Base-by-base conservation (phyloP, 2,888 invertebrate species). In the Leucophenga montana region DNA sequence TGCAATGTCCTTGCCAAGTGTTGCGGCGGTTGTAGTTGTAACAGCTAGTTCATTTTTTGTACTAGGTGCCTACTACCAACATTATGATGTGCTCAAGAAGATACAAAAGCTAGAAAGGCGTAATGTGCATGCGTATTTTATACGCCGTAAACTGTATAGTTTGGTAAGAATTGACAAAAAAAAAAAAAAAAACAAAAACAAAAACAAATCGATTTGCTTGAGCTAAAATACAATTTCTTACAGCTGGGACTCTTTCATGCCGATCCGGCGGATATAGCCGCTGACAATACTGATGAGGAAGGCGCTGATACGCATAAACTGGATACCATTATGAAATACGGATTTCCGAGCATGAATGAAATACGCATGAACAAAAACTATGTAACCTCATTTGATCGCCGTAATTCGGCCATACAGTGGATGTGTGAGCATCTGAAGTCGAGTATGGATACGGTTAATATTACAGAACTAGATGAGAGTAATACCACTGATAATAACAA, bases 11-110 rank as follows among this genome's bases (percentile, higher is more conserved):
- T 13, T 75, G 11, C 68, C 56, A 57, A 66, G 72, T 57, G 73
- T 72, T 16, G 6, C 83, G n/a, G 78, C 79, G n/a, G 68, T 84
- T 11, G 31, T 85, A 46, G 73, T 78, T 3, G 74, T 77, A 64
- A 84, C 86, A 20, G 85, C 85, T 1, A 77, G 79, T 14, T 77
- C 78, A 1, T 84, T 84, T 54, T 85, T 84, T 53, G 74, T 81
- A 9, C 39, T 85, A 20, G 84, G 84, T 3, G 81, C 80, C 5
- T 85, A 75, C 66, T 84, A 78, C 53, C 84, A 85, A 66, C 85
- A 84, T 54, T 69, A 75, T 4, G 77, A 79, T 64, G 82, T 83
- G 4, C 56, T 79, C 20, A 69, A 74, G 2, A 85, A 79, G 22
- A 76, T 84, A 2, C 71, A 67, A 16, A 67, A 68, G 54, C 27